A percentile compares a stretch with the other conserved stretches of the same genome.
Evolutionary conservation across 2,888 invertebrate species (phyloP).

Genomic region (Melikaiella ostensackeni): DNA sequence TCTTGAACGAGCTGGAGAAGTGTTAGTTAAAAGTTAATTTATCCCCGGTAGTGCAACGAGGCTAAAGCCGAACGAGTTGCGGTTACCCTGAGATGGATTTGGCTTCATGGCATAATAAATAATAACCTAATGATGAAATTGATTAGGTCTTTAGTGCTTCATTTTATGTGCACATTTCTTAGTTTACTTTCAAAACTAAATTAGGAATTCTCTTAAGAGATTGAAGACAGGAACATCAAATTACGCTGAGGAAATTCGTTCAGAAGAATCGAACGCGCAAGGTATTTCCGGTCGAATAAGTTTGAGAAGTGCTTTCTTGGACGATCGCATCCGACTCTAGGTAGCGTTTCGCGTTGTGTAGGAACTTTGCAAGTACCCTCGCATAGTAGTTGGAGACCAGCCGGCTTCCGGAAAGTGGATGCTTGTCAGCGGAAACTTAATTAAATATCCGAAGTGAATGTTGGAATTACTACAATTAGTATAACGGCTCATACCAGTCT

Average conservation of each 20-base stretch:
- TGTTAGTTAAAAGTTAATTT: too few relatives aligned
- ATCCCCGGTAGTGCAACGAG: too few relatives aligned
- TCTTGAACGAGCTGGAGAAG: too few relatives aligned
- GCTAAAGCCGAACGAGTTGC: too few relatives aligned
- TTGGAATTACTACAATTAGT: constrained; percentile 76
- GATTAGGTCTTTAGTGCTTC: neutral
- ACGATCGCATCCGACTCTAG: constrained; percentile 12
- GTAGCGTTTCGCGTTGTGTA: constrained; percentile 23
- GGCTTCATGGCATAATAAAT: too few relatives aligned
- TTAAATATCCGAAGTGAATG: constrained; percentile 77
- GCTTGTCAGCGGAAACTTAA: constrained; percentile 76
- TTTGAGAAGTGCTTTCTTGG: constrained; percentile 31
- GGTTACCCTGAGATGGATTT: too few relatives aligned
- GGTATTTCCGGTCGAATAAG: constrained; percentile 32
- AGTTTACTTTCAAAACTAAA: neutral
- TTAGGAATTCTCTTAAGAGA: neutral
- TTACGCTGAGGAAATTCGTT: constrained; percentile 29
- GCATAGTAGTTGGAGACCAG: constrained; percentile 41
- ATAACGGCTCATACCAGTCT: constrained; percentile 70
- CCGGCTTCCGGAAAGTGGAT: constrained; percentile 67
- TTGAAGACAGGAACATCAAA: constrained; percentile 27
- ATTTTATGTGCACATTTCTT: neutral
- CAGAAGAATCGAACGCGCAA: constrained; percentile 32
- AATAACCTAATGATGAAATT: too few relatives aligned
- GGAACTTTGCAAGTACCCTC: constrained; percentile 35